A percentile compares a stretch with the other conserved stretches of the same genome.
These are phyloP conservation scores for Oplegnathus fasciatus DNA, from an alignment of 2,113 vertebrate species.

Conservation along the genomic window DNA sequence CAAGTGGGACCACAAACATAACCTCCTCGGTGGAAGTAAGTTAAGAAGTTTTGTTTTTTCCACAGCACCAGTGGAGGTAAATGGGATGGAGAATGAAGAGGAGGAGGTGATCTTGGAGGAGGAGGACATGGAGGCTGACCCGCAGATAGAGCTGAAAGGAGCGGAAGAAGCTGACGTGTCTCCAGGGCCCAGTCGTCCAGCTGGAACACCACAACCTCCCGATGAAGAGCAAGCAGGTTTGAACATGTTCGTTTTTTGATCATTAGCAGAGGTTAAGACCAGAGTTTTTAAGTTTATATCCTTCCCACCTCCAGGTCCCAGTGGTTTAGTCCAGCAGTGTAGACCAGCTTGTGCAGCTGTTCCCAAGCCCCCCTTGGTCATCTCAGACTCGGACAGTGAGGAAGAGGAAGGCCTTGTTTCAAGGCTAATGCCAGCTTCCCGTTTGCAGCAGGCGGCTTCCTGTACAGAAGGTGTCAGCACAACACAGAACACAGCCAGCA, in stretches of 20 bases:
- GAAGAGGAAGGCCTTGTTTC: constrained; percentile 89
- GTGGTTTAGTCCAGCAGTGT: constrained; percentile 83
- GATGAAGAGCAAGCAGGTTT: constrained; percentile 98
- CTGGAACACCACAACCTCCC: constrained; percentile 69
- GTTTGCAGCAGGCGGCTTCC: constrained; percentile 81
- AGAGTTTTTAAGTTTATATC: not conserved
- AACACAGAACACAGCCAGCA: constrained; percentile 29
- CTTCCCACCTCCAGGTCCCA: constrained; percentile 88
- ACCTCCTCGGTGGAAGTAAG: not conserved
- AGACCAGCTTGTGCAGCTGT: constrained; percentile 83
- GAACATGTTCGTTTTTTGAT: not conserved
- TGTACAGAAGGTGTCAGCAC: constrained; percentile 77
- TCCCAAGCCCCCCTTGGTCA: constrained; percentile 88
- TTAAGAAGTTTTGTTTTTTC: constrained; percentile 6
- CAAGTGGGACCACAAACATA: not conserved
- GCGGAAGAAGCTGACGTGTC: constrained; percentile 17
- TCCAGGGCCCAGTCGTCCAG: constrained; percentile 79
- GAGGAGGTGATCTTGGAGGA: constrained; percentile 82
- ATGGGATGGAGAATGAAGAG: constrained; percentile 88
- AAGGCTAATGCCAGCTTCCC: constrained; percentile 75
- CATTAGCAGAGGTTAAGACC: not conserved
- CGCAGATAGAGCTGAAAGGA: constrained; percentile 65
- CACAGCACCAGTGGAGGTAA: constrained; percentile 90
- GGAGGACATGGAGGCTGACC: constrained; percentile 86
- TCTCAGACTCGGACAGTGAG: constrained; percentile 97